A percentile compares a stretch with the other conserved stretches of the same genome.
These are phyloP conservation scores for Zeugodacus cucurbitae DNA, from an alignment of 1,140 invertebrate genomes.

Conservation along the genomic window DNA sequence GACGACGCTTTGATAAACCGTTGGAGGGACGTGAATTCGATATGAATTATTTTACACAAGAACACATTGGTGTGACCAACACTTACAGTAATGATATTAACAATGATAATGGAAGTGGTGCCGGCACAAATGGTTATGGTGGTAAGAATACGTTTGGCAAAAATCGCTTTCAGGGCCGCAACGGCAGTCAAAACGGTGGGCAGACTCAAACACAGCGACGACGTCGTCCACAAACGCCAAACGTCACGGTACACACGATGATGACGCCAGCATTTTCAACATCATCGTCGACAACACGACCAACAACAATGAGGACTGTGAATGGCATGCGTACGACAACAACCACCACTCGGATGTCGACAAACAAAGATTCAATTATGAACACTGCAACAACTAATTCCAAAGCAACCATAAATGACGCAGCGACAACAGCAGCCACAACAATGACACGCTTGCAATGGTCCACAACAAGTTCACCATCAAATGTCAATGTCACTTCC, in stretches of 20 bases:
- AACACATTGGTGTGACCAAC: background rate
- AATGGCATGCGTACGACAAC: background rate
- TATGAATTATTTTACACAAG: conserved; percentile 55
- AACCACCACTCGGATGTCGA: background rate
- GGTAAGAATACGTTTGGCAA: background rate
- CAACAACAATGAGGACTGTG: conserved; percentile 15
- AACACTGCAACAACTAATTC: background rate
- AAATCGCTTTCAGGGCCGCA: background rate
- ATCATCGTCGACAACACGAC: background rate
- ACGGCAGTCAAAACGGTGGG: background rate
- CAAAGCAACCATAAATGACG: background rate
- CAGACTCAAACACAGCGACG: background rate
- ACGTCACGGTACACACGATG: conserved; percentile 23
- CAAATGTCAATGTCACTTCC: background rate
- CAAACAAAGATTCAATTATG: background rate
- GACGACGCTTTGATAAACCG: background rate
- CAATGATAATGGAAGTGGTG: background rate
- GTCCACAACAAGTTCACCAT: background rate
- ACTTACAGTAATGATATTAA: conserved; percentile 38
- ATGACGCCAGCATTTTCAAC: conserved; percentile 8
- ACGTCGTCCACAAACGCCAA: background rate
- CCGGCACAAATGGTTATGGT: background rate
- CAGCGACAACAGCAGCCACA: background rate
- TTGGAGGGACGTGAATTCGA: conserved; percentile 54
- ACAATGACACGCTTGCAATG: background rate